Base-by-base conservation (phyloP, 2,888 invertebrate species). In the Mythimna vitellina region DNA sequence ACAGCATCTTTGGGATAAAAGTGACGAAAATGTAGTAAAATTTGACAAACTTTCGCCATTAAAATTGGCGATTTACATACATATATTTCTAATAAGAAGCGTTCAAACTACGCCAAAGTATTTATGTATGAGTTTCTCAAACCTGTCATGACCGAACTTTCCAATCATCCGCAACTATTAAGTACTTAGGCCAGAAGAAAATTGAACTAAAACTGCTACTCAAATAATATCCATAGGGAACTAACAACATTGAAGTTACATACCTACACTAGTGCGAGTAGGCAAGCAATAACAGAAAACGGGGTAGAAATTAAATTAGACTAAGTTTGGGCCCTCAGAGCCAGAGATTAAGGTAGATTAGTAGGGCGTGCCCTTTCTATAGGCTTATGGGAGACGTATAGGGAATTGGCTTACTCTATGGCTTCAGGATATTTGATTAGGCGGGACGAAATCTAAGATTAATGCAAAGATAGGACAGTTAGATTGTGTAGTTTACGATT, bases 281-380 rank as follows among this genome's bases (percentile, higher is more conserved):
- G 22, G 60, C 62, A 58, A 71, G 51, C 71, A 78, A 76, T 83
- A 78, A 85, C 65, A 84, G 76, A 73, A 79, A 74, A 66, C 81
- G 73, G 54, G 9, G 70, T 79, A 75, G 76, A 79, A 84, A 86
- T 82, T 83, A 80, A 86, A 85, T 86, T 82, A 84, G 80, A 67
- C 69, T 63, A 73, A 77, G 78, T 85, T 81, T 22, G 77, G 68
- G 65, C 76, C 80, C 77, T 62, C 71, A 58, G 76, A 80, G 78
- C 76, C 79, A 70, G 56, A 76, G 86, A 85, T 86, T 86, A 86
- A 76, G 69, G 73, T 65, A 75, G 84, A 85, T 86, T 86, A 85
- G 70, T 70, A 67, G 63, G 73, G 54, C 65, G 65, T 58, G 73
- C 70, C 80, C 56, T 73, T 62, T 72, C 65, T 58, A 65, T 61